Percentiles rank a stretch among this genome's conserved stretches.
These are phyloP conservation scores for Antheraea yamamai DNA, from an alignment of 2,888 invertebrate species.

Conservation along the genomic window DNA sequence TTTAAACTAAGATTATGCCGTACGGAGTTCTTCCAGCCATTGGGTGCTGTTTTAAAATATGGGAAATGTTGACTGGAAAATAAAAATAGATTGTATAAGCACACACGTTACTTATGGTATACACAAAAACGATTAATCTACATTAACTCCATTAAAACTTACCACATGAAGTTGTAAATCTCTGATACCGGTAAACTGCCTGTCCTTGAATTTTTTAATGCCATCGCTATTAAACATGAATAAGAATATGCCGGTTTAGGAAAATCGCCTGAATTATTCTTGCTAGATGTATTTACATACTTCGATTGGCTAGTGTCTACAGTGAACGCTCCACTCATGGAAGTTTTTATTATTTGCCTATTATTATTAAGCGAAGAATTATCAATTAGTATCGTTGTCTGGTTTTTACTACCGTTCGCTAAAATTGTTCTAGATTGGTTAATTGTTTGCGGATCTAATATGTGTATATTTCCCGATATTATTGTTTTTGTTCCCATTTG, in stretches of 20 bases:
- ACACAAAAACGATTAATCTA: background rate
- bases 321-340: slow-evolving; percentile 65
- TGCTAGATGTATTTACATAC: slow-evolving; percentile 62
- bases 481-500: slow-evolving; percentile 76
- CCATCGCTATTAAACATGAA: slow-evolving; percentile 98
- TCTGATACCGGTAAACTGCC: slow-evolving; percentile 98
- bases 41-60: slow-evolving; percentile 98
- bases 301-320: slow-evolving; percentile 71
- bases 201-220: slow-evolving; percentile 96
- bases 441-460: slow-evolving; percentile 72
- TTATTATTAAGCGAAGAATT: slow-evolving; percentile 72
- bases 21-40: slow-evolving; percentile 99
- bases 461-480: slow-evolving; percentile 80
- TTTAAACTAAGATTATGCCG: slow-evolving; percentile 98
- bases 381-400: slow-evolving; percentile 76
- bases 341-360: slow-evolving; percentile 78
- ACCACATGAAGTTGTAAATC: slow-evolving; percentile 99
- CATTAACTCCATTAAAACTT: slow-evolving; percentile 53
- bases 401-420: slow-evolving; percentile 72
- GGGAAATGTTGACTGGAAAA: slow-evolving; percentile 96
- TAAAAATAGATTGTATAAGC: slow-evolving; percentile 25
- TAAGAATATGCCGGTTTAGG: slow-evolving; percentile 99
- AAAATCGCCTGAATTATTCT: slow-evolving; percentile 84
- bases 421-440: slow-evolving; percentile 75
- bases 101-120: background rate